These are phyloP conservation scores for Porites lobata DNA, from an alignment of 92 coral and sea anemone species.

Conservation along the genomic window DNA sequence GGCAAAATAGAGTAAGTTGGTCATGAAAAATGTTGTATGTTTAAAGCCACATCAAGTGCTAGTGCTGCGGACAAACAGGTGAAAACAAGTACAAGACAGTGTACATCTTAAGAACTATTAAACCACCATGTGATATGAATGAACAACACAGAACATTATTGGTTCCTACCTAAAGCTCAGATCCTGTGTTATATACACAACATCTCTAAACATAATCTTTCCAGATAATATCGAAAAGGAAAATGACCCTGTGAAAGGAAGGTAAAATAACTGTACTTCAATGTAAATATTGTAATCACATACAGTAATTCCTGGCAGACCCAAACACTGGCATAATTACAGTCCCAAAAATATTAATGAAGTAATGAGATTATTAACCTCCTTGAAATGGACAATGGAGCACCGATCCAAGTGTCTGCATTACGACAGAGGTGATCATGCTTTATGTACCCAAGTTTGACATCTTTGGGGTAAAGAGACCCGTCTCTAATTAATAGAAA, in stretches of 20 bases:
- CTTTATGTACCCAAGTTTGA: too few relatives aligned
- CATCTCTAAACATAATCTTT: constrained; percentile 97
- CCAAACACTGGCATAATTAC: too few relatives aligned
- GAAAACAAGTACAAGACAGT: neutral
- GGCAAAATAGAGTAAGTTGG: neutral
- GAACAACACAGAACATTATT: neutral
- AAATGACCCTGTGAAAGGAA: constrained; percentile 79
- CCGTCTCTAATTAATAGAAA: too few relatives aligned
- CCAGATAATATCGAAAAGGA: constrained; percentile 96
- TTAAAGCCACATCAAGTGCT: too few relatives aligned
- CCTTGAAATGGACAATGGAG: too few relatives aligned
- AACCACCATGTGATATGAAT: neutral
- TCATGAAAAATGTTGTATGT: too few relatives aligned
- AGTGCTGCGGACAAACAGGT: neutral
- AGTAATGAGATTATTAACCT: too few relatives aligned
- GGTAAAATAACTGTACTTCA: neutral
- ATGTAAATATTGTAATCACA: neutral
- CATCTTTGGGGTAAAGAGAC: too few relatives aligned
- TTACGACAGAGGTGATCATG: too few relatives aligned
- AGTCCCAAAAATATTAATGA: too few relatives aligned
- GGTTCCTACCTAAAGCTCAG: constrained; percentile 80
- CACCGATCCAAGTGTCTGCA: too few relatives aligned
- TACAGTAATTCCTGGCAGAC: too few relatives aligned
- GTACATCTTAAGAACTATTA: neutral
- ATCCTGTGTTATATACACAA: constrained; percentile 90